A percentile compares a stretch with the other conserved stretches of the same genome.
phyloP scores from a whole-genome alignment of 2,797 vertebrate genomes.

The Darevskia nairensis region DNA sequence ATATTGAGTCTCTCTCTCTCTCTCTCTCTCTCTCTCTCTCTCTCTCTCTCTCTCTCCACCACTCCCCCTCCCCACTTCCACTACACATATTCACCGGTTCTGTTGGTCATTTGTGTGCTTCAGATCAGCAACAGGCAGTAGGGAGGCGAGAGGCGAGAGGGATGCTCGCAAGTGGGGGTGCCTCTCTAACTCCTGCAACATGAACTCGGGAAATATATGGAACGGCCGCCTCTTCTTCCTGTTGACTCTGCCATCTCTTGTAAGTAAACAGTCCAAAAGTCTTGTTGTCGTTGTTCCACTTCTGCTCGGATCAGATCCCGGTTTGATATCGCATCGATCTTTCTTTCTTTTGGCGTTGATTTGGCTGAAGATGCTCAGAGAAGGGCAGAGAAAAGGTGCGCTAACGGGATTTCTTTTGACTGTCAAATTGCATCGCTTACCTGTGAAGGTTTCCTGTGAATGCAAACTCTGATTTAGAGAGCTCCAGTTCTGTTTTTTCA shows the following conservation, averaged over 20 bases:
- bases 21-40: no score
- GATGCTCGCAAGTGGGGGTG: not conserved
- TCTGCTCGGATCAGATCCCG: slow-evolving; percentile 29
- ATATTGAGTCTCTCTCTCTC: slow-evolving; percentile 54
- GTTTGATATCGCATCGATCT: not conserved
- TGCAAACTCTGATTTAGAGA: no score
- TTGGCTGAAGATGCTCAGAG: slow-evolving; percentile 8
- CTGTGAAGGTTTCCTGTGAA: not conserved
- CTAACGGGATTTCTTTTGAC: not conserved
- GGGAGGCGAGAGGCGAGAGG: not conserved
- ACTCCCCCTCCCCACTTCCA: not conserved
- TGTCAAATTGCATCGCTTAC: slow-evolving; percentile 11
- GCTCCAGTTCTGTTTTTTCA: not conserved
- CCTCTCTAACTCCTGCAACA: slow-evolving; percentile 28
- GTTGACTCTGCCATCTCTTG: slow-evolving; percentile 54
- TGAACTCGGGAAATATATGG: slow-evolving; percentile 19
- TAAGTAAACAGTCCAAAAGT: slow-evolving; percentile 58
- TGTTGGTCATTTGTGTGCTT: slow-evolving; percentile 42
- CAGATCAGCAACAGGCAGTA: slow-evolving; percentile 27
- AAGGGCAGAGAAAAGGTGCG: slow-evolving; percentile 25
- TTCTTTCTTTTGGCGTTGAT: slow-evolving; percentile 29
- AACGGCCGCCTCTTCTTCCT: slow-evolving; percentile 22
- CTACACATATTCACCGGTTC: not conserved
- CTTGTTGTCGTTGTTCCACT: slow-evolving; percentile 32
- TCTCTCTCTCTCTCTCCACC: not conserved